Percentiles rank a stretch among this genome's conserved stretches.
Conservation (phyloP, 2,113 vertebrate species). For the Stomatorhinus ivindoensis region DNA sequence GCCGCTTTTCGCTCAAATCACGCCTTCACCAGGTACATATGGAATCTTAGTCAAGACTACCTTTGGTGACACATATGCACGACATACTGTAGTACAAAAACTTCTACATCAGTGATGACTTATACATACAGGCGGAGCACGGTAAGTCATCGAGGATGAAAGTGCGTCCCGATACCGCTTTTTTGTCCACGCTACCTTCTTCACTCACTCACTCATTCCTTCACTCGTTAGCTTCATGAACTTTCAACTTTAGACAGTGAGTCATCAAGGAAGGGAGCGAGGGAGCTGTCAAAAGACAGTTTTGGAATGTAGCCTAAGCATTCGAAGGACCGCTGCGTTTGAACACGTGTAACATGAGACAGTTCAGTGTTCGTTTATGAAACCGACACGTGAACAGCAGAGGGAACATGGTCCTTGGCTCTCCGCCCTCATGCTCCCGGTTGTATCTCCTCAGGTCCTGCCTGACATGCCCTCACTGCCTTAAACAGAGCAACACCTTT, state of each 20-base stretch:
- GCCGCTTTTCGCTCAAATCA: not conserved
- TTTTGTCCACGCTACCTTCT: not conserved
- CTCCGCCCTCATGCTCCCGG: not conserved
- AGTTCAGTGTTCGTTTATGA: not conserved
- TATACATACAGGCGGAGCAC: not conserved
- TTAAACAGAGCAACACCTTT: conserved; percentile 93
- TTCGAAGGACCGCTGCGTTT: not conserved
- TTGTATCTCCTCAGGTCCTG: conserved; percentile 68
- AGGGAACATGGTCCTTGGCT: not conserved
- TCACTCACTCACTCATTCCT: not conserved
- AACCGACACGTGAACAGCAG: not conserved
- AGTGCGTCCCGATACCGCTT: not conserved
- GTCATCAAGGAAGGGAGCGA: not conserved
- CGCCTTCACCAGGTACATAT: not conserved
- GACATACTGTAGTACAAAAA: not conserved
- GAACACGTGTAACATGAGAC: not conserved
- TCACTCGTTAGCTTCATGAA: not conserved
- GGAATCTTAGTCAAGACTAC: not conserved
- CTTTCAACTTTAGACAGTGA: not conserved
- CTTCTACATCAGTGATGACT: not conserved
- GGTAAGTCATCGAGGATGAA: not conserved
- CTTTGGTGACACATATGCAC: not conserved
- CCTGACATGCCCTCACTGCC: conserved; percentile 89
- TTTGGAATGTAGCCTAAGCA: not conserved
- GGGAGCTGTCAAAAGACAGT: too few relatives aligned